These are phyloP conservation scores for Hydrozoanthus gracilis DNA, from an alignment of 92 coral and sea anemone genomes.

Conservation along the genomic window DNA sequence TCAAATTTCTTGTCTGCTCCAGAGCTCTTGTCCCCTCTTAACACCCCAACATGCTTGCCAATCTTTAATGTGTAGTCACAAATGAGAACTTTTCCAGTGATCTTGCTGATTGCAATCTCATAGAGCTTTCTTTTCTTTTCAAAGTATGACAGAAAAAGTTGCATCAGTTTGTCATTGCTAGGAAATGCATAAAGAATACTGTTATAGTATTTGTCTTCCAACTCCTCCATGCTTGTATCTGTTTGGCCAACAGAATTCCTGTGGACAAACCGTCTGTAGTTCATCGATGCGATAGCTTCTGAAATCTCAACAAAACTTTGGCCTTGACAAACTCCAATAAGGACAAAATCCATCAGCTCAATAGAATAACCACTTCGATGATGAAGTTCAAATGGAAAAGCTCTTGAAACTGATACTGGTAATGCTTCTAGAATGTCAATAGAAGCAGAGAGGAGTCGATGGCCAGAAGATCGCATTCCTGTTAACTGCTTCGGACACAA, in stretches of 20 bases:
- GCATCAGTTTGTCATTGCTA: slow-evolving; percentile 82
- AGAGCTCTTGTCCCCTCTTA: slow-evolving; percentile 18
- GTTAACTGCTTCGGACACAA: slow-evolving; percentile 50
- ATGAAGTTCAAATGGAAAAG: slow-evolving; percentile 75
- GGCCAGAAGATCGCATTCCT: slow-evolving; percentile 56
- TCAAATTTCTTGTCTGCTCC: slow-evolving; percentile 63
- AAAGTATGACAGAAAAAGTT: slow-evolving; percentile 69
- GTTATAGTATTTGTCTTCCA: slow-evolving; percentile 56
- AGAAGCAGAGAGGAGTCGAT: slow-evolving; percentile 77
- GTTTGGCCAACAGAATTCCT: slow-evolving; percentile 59
- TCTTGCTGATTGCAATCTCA: slow-evolving; percentile 65
- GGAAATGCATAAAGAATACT: slow-evolving; percentile 69
- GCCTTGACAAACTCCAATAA: slow-evolving; percentile 74
- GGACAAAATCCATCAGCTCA: slow-evolving; percentile 72
- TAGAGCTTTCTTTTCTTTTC: slow-evolving; percentile 57
- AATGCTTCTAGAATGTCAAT: slow-evolving; percentile 72
- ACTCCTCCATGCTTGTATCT: slow-evolving; percentile 25
- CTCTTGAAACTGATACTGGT: slow-evolving; percentile 59
- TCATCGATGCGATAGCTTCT: slow-evolving; percentile 69
- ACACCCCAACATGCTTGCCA: slow-evolving; percentile 65
- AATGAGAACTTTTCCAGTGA: slow-evolving; percentile 66
- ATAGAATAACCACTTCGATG: slow-evolving; percentile 74
- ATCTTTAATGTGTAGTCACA: slow-evolving; percentile 82
- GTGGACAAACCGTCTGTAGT: slow-evolving; percentile 71
- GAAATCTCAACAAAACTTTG: slow-evolving; percentile 69